Evolutionary conservation across 2,888 invertebrate genomes (phyloP).

Genomic region (Buathra laborator): DNA sequence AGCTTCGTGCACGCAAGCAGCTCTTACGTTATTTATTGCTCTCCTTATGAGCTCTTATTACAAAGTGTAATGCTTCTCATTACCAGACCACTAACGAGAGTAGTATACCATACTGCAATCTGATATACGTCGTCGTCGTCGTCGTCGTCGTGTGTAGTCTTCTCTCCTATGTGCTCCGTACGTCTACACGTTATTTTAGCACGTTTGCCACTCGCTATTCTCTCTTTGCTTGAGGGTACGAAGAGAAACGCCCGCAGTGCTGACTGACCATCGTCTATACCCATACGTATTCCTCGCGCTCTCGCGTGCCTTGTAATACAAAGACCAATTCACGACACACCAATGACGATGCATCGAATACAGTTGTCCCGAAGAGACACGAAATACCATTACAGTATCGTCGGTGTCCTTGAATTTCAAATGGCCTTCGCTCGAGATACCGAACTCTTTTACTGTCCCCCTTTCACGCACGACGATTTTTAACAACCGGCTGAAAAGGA

Average conservation of each 20-base stretch:
- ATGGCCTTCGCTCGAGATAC: slow-evolving; percentile 13
- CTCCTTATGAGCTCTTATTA: slow-evolving; percentile 65
- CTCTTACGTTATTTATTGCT: slow-evolving; percentile 58
- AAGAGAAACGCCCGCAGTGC: slow-evolving; percentile 2
- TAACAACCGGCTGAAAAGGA: too few relatives aligned
- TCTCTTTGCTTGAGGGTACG: slow-evolving; percentile 28
- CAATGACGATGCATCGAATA: slow-evolving; percentile 24
- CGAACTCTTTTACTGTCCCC: background rate
- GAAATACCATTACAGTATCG: background rate
- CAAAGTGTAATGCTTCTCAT: slow-evolving; percentile 68
- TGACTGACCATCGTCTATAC: slow-evolving; percentile 21
- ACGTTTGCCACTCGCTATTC: slow-evolving; percentile 12
- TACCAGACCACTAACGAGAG: slow-evolving; percentile 64
- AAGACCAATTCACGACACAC: background rate
- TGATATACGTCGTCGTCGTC: slow-evolving; percentile 50
- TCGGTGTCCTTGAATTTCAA: slow-evolving; percentile 29
- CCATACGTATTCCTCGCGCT: slow-evolving; percentile 32
- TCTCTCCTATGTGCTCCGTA: background rate
- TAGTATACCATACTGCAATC: slow-evolving; percentile 51
- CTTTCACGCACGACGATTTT: too few relatives aligned
- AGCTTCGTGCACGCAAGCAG: slow-evolving; percentile 43
- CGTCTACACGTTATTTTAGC: background rate
- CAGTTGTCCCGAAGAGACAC: slow-evolving; percentile 22
- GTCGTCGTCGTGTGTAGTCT: slow-evolving; percentile 32
- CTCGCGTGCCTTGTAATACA: slow-evolving; percentile 16